phyloP scores from a whole-genome alignment of 2,888 invertebrate genomes.

The Netelia fuscicornis region DNA sequence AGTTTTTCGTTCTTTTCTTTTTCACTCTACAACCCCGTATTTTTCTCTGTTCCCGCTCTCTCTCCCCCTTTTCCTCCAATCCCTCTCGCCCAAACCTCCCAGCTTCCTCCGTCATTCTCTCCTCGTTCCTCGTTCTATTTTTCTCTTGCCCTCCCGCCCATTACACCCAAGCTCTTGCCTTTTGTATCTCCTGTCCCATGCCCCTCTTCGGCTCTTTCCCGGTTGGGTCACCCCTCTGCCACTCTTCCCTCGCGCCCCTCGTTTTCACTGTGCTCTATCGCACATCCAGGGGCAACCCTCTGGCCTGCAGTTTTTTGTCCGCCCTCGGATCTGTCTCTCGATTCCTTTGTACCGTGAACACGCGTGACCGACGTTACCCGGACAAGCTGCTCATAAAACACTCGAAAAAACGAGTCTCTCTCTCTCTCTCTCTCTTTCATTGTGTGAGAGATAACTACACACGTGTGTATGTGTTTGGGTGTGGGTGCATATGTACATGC shows the following conservation, averaged over 20 bases:
- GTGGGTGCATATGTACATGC: background rate
- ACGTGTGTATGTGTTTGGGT: background rate
- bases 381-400: conserved; percentile 62
- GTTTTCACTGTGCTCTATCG: conserved; percentile 16
- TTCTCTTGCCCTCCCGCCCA: conserved; percentile 36
- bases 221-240: conserved; percentile 41
- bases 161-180: conserved; percentile 21
- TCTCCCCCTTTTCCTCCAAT: conserved; percentile 45
- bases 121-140: conserved; percentile 65
- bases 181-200: conserved; percentile 37
- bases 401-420: conserved; percentile 56
- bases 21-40: conserved; percentile 57
- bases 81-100: conserved; percentile 41
- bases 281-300: conserved; percentile 49
- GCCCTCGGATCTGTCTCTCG: conserved; percentile 32
- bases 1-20: conserved; percentile 48
- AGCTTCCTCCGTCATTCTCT: conserved; percentile 59
- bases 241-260: conserved; percentile 9
- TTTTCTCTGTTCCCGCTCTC: conserved; percentile 59
- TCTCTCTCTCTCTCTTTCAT: background rate
- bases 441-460: background rate
- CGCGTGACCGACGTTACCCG: conserved; percentile 55
- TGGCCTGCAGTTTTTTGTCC: conserved; percentile 41
- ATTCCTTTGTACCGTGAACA: conserved; percentile 59
- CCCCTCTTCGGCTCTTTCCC: conserved; percentile 4